Percentiles rank a stretch among this genome's conserved stretches.
Conservation (phyloP, 1,140 invertebrate species). For the Formica selysi region DNA sequence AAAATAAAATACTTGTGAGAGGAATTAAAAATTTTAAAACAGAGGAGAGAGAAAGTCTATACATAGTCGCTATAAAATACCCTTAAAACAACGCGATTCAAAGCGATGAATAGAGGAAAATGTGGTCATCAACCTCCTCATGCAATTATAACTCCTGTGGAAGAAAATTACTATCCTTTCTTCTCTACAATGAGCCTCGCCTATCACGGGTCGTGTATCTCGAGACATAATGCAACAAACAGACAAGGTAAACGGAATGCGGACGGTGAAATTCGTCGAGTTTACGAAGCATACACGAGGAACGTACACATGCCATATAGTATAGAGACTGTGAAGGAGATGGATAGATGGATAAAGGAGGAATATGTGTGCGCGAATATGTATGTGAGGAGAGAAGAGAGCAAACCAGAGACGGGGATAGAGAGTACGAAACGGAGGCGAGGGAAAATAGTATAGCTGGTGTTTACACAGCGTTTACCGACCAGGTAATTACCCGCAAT, state of each 20-base stretch:
- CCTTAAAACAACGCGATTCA: background rate
- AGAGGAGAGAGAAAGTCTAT: background rate
- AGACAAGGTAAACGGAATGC: conserved; percentile 55
- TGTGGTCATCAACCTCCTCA: background rate
- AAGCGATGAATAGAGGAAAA: background rate
- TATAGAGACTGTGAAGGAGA: conserved; percentile 45
- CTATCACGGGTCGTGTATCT: background rate
- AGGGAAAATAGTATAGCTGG: conserved; percentile 21
- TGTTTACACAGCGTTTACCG: conserved; percentile 77
- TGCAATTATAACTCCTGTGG: background rate
- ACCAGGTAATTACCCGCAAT: conserved; percentile 73
- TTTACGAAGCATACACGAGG: conserved; percentile 36
- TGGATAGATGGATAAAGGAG: conserved; percentile 37
- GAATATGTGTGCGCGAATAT: background rate
- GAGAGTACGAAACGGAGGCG: conserved; percentile 56
- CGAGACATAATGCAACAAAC: conserved; percentile 33
- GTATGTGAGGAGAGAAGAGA: background rate
- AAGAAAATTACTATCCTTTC: background rate
- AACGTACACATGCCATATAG: background rate
- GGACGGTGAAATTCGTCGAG: conserved; percentile 27
- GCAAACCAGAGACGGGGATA: conserved; percentile 44
- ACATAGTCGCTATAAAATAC: background rate
- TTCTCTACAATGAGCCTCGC: background rate
- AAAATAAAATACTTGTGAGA: background rate
- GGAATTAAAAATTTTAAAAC: background rate